Base-by-base conservation (phyloP, 2,888 invertebrate genomes). In the Dynastes grantii region DNA sequence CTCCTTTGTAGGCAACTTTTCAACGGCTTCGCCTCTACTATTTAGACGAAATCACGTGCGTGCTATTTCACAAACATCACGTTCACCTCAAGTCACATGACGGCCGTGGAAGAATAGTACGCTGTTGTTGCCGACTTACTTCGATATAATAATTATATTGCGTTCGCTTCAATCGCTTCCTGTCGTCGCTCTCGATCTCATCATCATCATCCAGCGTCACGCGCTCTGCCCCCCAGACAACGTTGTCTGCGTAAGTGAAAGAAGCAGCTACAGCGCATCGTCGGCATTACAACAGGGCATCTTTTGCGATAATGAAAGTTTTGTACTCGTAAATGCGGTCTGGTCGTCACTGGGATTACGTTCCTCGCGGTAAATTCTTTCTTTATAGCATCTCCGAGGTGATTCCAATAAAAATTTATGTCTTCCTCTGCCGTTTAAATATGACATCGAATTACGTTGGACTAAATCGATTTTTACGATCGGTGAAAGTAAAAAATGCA, bases 11-110 rank as follows among this genome's bases (percentile, higher is more conserved):
- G 8, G 37, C 37, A 64, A 64, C 40, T 64, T 63, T 63, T 63
- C 63, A 32, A 13, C 63, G 13, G 13, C 63, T 63, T 16, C 55
- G n/a, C 6, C 29, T 63, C 13, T 63, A 5, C 2, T 13, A 27
- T 27, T 63, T 63, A 29, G 32, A 29, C 22, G 27, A 22, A 40
- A 67, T 67, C 67, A 49, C 67, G 67, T 67, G 67, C 67, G 49
- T 11, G 22, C 67, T 67, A 67, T 45, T 67, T 67, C 49, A 67
- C 67, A 67, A 16, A 32, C 55, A 27, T 16, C 67, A 67, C 67
- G 67, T 49, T 67, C 67, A 32, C 49, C 67, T 32, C 29, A 2
- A 49, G 67, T 67, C 67, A 49, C 67, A 67, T 67, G 67, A 67
- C 45, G 45, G 16, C 49, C 67, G 49, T 67, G 27, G 13, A 16